Conservation (phyloP, 2,113 vertebrate species). For the Maccullochella peelii region DNA sequence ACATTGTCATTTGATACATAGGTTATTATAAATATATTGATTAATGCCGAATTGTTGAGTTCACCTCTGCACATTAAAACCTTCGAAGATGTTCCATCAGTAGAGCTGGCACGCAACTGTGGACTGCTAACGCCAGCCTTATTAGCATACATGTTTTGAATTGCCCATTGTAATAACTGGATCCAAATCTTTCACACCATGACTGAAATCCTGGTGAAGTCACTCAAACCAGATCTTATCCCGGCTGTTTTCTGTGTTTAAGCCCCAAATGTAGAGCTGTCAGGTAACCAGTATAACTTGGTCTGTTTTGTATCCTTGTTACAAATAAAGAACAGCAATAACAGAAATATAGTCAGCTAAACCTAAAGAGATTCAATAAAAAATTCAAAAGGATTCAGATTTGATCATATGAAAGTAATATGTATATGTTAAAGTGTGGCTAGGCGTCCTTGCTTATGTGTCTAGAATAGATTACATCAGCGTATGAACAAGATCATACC, state of each 20-base stretch:
- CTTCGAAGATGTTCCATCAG: no score
- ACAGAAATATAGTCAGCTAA: not conserved
- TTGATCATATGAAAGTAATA: no score
- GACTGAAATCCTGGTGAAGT: not conserved
- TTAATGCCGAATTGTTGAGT: no score
- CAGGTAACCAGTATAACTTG: not conserved
- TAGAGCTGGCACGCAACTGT: no score
- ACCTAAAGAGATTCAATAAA: not conserved
- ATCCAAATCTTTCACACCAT: not conserved
- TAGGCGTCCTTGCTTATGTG: no score
- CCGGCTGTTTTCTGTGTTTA: not conserved
- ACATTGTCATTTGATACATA: no score
- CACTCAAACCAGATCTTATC: not conserved
- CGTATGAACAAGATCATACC: no score
- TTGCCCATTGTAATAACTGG: not conserved
- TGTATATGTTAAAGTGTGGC: no score
- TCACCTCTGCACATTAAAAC: no score
- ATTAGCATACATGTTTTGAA: not conserved
- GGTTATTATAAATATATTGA: no score
- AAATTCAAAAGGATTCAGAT: not conserved
- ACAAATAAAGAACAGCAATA: not conserved
- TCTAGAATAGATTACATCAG: no score
- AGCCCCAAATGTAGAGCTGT: not conserved
- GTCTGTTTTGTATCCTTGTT: not conserved
- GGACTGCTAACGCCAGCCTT: no score